phyloP scores from a whole-genome alignment of 2,888 invertebrate genomes.

The Copidosoma aretas region DNA sequence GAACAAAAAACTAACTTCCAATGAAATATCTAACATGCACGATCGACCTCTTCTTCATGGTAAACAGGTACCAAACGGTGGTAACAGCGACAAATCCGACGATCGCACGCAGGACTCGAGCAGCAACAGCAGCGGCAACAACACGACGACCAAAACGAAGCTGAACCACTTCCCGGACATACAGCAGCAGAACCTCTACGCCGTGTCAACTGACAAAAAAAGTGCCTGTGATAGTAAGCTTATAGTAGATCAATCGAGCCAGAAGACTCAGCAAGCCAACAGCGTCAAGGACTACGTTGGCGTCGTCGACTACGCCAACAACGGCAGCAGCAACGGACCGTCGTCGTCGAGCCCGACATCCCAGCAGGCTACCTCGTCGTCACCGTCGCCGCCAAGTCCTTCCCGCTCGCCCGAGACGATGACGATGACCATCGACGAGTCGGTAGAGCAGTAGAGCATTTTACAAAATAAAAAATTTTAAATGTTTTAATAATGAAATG shows the following conservation, averaged over 20 bases:
- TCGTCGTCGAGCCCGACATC: constrained; percentile 40
- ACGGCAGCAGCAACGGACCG: constrained; percentile 47
- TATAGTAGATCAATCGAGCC: constrained; percentile 63
- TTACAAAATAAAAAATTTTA: constrained; percentile 12
- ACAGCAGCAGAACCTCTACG: constrained; percentile 60
- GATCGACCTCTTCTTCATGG: neutral
- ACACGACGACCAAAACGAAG: constrained; percentile 44
- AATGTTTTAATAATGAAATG: constrained; percentile 4
- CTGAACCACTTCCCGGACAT: constrained; percentile 60
- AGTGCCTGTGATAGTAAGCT: constrained; percentile 66
- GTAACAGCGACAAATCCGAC: constrained; percentile 35
- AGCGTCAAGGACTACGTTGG: constrained; percentile 45
- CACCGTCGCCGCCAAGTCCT: neutral
- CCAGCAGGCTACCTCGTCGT: constrained; percentile 2
- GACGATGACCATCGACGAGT: constrained; percentile 54
- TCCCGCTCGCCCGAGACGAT: constrained; percentile 8
- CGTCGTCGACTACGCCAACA: constrained; percentile 37
- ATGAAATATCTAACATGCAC: neutral
- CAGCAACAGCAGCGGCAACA: constrained; percentile 40
- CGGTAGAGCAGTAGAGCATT: constrained; percentile 57
- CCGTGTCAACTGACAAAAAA: constrained; percentile 63
- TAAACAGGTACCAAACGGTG: constrained; percentile 37
- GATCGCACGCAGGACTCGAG: constrained; percentile 29
- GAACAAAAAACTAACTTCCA: neutral
- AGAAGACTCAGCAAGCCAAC: constrained; percentile 56